These are phyloP conservation scores for Neocrepidodera transversa DNA, from an alignment of 2,888 invertebrate genomes.

Conservation along the genomic window DNA sequence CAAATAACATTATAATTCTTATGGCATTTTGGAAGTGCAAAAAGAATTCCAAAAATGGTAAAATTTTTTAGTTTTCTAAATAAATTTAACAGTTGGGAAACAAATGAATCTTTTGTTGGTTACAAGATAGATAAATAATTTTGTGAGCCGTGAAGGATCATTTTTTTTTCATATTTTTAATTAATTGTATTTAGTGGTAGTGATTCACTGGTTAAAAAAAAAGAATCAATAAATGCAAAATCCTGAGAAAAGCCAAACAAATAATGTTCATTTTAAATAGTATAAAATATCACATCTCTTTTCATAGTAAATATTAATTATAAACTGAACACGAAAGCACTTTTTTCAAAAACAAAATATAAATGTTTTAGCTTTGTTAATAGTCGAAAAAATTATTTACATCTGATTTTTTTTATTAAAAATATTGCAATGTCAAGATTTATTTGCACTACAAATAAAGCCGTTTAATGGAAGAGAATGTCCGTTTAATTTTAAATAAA, in stretches of 20 bases:
- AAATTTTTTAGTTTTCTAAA: no score
- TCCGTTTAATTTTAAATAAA: not conserved
- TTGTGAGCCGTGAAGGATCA: no score
- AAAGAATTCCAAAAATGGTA: no score
- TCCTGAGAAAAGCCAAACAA: constrained; percentile 58
- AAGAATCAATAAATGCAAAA: constrained; percentile 47
- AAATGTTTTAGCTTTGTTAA: constrained; percentile 17
- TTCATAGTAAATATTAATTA: constrained; percentile 54
- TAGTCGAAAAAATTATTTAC: constrained; percentile 18
- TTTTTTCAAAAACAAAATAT: constrained; percentile 30
- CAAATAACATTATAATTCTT: no score
- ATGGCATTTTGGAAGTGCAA: no score
- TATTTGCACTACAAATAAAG: constrained; percentile 28
- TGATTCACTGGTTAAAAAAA: constrained; percentile 25
- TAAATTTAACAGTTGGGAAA: no score
- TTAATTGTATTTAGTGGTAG: constrained; percentile 25
- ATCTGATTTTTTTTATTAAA: constrained; percentile 16
- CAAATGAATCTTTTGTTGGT: no score
- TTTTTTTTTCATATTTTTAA: no score
- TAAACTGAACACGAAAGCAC: constrained; percentile 51
- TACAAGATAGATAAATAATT: no score
- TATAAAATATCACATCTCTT: constrained; percentile 62
- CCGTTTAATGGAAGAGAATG: constrained; percentile 5
- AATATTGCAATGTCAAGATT: constrained; percentile 22
- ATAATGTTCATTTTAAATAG: constrained; percentile 56